Evolutionary conservation across 2,797 vertebrate species (phyloP).

Genomic region (Phaenicophaeus curvirostris): DNA sequence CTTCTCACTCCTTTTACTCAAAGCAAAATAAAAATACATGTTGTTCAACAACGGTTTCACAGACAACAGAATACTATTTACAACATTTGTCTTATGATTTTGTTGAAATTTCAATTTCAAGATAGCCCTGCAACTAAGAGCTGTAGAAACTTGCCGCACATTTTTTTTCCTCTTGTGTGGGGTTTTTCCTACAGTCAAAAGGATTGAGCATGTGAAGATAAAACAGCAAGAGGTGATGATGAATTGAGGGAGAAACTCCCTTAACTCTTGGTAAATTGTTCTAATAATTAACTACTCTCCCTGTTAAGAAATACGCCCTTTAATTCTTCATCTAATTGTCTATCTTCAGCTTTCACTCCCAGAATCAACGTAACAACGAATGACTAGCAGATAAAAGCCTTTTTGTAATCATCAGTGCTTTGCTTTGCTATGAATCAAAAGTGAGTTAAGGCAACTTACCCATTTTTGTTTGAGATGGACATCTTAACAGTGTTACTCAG

Average conservation of each 20-base stretch:
- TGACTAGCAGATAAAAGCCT: background rate
- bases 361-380: background rate
- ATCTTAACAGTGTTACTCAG: background rate
- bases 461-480: background rate
- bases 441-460: background rate
- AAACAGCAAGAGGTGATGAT: background rate
- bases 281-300: background rate
- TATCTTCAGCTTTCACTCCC: background rate
- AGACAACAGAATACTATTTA: background rate
- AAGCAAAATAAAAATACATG: background rate
- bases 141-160: background rate
- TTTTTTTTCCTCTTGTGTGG: background rate
- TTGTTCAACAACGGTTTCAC: background rate
- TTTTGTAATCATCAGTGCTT: background rate
- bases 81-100: background rate
- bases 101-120: background rate
- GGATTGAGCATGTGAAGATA: background rate
- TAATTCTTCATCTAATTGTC: background rate
- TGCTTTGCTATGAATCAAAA: background rate
- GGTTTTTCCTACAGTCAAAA: background rate
- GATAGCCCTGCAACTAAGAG: background rate
- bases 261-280: background rate
- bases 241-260: background rate
- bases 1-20: background rate
- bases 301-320: background rate